phyloP scores from a whole-genome alignment of 2,113 vertebrate genomes.

The Capricornis sumatraensis region DNA sequence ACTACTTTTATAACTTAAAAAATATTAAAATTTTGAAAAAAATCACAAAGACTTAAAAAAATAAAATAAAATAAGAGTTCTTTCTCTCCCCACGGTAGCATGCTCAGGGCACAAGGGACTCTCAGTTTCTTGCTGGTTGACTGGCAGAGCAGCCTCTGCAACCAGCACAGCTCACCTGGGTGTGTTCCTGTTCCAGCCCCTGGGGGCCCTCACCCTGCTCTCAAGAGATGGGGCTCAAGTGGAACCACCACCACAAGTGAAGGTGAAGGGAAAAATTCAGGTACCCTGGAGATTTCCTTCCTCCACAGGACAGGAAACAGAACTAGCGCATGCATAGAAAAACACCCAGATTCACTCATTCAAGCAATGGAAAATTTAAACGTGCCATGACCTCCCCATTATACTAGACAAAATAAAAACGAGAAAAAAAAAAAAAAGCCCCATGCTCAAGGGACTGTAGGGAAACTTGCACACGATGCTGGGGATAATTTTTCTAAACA shows the following conservation, averaged over 20 bases:
- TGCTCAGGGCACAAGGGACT: not conserved
- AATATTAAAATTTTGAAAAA: not conserved
- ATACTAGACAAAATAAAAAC: slow-evolving; percentile 28
- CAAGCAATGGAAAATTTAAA: not conserved
- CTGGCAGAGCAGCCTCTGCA: not conserved
- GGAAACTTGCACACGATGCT: not conserved
- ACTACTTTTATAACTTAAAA: not conserved
- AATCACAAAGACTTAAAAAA: not conserved
- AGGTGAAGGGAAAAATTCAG: not conserved
- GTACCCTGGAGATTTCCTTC: not conserved
- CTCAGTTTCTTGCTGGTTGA: not conserved
- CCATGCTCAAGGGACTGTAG: not conserved
- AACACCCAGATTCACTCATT: not conserved
- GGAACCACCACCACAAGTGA: not conserved
- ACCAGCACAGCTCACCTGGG: not conserved
- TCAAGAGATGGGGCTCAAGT: not conserved
- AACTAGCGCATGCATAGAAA: not conserved
- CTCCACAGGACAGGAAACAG: slow-evolving; percentile 22
- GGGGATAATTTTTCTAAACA: not conserved
- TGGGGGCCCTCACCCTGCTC: not conserved
- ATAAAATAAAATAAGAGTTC: not conserved
- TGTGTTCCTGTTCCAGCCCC: not conserved
- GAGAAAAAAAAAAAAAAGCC: not conserved
- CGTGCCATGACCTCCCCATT: not conserved
- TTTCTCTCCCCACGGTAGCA: not conserved